phyloP scores from a whole-genome alignment of 2,888 invertebrate genomes.

The Ectemnius cavifrons region DNA sequence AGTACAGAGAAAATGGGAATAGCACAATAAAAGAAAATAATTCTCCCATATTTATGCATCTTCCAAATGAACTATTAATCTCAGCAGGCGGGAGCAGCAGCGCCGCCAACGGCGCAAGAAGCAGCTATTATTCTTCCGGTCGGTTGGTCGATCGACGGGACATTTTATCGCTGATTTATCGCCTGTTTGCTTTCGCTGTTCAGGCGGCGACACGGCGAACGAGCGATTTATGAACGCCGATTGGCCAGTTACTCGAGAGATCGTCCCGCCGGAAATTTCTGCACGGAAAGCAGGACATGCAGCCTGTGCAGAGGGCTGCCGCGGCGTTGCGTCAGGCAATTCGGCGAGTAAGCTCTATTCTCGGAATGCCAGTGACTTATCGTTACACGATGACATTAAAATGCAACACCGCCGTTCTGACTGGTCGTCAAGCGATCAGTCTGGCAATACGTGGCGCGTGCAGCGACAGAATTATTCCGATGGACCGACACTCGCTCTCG shows the following conservation, averaged over 20 bases:
- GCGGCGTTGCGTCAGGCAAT: constrained; percentile 9
- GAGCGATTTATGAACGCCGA: constrained; percentile 60
- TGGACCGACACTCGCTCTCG: not conserved
- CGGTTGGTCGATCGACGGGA: constrained; percentile 52
- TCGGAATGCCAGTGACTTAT: constrained; percentile 17
- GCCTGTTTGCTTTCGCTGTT: constrained; percentile 59
- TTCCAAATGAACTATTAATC: constrained; percentile 52
- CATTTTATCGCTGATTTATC: constrained; percentile 62
- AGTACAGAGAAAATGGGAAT: not conserved
- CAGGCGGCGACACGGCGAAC: constrained; percentile 48
- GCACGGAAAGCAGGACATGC: constrained; percentile 27
- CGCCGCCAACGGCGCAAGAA: constrained; percentile 37
- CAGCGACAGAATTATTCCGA: not conserved
- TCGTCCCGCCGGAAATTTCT: constrained; percentile 17
- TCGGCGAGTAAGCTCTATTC: constrained; percentile 30
- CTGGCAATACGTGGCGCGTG: not conserved
- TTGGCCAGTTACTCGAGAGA: constrained; percentile 15
- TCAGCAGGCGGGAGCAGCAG: constrained; percentile 51
- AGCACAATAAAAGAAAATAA: too few species aligned
- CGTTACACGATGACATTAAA: constrained; percentile 8
- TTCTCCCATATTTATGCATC: too few species aligned
- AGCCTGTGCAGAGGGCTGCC: too few species aligned
- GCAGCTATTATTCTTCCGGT: constrained; percentile 63
- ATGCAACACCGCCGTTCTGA: constrained; percentile 12
- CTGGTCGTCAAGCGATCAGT: constrained; percentile 4